Conservation (phyloP, 2,113 vertebrate genomes). For the Coracopsis vasa region DNA sequence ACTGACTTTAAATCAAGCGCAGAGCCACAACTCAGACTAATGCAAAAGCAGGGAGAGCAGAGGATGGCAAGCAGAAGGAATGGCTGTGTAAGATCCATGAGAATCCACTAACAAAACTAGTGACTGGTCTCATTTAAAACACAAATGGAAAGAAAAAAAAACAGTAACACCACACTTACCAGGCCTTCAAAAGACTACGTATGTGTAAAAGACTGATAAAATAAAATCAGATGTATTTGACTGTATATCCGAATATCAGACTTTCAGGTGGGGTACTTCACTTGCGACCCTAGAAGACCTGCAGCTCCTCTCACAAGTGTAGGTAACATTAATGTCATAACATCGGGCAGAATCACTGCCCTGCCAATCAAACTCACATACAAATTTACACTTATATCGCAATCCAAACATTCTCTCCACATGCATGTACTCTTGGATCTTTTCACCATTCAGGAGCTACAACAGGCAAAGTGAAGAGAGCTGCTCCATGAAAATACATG, state of each 20-base stretch:
- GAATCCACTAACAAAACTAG: background rate
- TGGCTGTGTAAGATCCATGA: background rate
- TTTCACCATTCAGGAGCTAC: background rate
- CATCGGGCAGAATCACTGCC: fast-evolving
- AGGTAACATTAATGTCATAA: fast-evolving
- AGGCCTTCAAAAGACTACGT: background rate
- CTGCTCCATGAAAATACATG: background rate
- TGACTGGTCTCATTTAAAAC: background rate
- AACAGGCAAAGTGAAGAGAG: background rate
- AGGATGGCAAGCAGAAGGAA: background rate
- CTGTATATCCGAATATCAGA: background rate
- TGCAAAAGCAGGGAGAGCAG: background rate
- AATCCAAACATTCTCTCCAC: background rate
- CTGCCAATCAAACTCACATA: fast-evolving
- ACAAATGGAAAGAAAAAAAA: background rate
- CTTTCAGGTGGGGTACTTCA: background rate
- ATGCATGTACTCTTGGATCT: fast-evolving
- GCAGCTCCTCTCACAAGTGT: background rate
- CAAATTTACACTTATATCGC: fast-evolving
- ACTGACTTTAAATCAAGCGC: background rate
- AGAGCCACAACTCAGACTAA: background rate
- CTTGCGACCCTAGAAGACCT: background rate
- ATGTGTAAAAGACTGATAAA: background rate
- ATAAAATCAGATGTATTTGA: background rate
- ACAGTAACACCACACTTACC: background rate